Evolutionary conservation across 2,113 vertebrate species (phyloP), one percentile per base, ranked within the genome.

Genomic region (Oreochromis tanganicae): DNA sequence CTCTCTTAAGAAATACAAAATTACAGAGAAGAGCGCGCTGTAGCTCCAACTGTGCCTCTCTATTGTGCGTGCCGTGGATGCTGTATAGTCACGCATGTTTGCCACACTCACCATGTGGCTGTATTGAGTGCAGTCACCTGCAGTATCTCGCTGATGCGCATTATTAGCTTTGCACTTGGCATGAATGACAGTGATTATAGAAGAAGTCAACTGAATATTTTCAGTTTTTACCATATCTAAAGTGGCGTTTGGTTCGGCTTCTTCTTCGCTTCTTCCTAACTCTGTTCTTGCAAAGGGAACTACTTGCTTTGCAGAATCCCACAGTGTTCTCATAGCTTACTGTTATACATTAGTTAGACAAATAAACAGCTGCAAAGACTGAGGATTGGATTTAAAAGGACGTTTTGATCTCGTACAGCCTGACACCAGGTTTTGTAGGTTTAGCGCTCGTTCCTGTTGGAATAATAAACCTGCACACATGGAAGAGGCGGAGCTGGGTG

Each of bases 1-100:
- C 88, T 94, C 86, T 91, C 68, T 91, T 88, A 87, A 92, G 88
- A 94, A 92, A 89, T 61, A 81, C 52, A 61, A 89, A 87, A 52
- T 89, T 81, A 54, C 29, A 48, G 79, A 71, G 19, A 27, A 16
- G 59, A 29, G 11, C 29, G 3, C 3, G 4, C 50, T 73, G 81
- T 73, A 52, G 55, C 81, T 24, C n/a, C 55, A 2, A 38, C 43
- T 36, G 59, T 56, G 59, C 61, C 6, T 3, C 41, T 57, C 75
- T 9, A 46, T 85, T 38, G 78, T 83, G 61, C 43, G 17, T 6
- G 38, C 59, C 52, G 6, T 16, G 6, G 68, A 80, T 48, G 46
- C 46, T 55, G 46, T 16, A 27, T 41, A 38, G 61, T 79, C 61
- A 57, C 34, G 43, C 81, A 83, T 41, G 17, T 82, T 34, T 71